A percentile compares a stretch with the other conserved stretches of the same genome.
Evolutionary conservation across 2,888 invertebrate genomes (phyloP).

Genomic region (Arenicola marina): DNA sequence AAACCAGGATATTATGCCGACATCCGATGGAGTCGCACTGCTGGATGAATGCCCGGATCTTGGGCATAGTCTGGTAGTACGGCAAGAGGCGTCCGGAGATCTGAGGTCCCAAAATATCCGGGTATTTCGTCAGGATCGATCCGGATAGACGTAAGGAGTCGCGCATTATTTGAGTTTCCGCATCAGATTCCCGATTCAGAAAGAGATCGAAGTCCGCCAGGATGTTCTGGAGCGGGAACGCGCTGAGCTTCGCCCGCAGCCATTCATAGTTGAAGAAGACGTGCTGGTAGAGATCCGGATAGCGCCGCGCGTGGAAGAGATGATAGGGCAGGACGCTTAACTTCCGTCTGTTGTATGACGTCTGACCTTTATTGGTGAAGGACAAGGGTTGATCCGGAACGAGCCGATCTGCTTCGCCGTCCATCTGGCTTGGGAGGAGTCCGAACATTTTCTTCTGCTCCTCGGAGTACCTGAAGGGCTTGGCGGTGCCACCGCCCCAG

Average conservation of each 20-base stretch:
- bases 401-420: not conserved
- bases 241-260: not conserved
- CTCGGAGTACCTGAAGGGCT: conserved; percentile 4
- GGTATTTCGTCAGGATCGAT: not conserved
- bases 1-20: not conserved
- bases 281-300: not conserved
- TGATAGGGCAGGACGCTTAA: not conserved
- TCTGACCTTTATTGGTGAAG: not conserved
- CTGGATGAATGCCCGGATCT: not conserved
- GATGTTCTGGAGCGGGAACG: not conserved
- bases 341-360: not conserved
- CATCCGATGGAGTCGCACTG: not conserved
- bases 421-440: not conserved
- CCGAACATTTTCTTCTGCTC: not conserved
- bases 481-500: not conserved
- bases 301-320: not conserved
- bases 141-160: not conserved
- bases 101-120: conserved; percentile 2
- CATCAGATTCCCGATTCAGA: not conserved
- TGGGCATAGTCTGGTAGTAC: not conserved
- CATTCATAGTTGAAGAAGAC: not conserved
- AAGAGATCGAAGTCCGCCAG: not conserved
- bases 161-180: not conserved
- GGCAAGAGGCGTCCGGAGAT: not conserved
- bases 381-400: not conserved